Percentiles rank a stretch among this genome's conserved stretches.
phyloP scores from a whole-genome alignment of 2,888 invertebrate genomes.

The Diplolepis rosae region DNA sequence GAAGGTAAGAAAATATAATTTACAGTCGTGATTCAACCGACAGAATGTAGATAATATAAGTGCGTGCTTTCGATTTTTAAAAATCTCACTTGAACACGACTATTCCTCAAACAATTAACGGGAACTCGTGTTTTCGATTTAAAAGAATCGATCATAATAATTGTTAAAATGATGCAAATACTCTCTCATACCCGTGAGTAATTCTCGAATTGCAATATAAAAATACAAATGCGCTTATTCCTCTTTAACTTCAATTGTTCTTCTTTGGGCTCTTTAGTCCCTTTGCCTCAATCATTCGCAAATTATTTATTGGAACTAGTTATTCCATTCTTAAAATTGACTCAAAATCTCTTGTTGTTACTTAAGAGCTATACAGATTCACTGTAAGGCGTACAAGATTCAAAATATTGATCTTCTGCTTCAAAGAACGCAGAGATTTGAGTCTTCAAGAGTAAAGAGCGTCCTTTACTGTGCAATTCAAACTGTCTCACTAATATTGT shows the following conservation, averaged over 20 bases:
- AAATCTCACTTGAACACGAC: not conserved
- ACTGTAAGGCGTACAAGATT: not conserved
- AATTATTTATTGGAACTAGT: not conserved
- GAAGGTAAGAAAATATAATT: slow-evolving; percentile 27
- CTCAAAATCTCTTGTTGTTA: slow-evolving; percentile 15
- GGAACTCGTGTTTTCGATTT: slow-evolving; percentile 34
- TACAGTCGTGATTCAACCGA: not conserved
- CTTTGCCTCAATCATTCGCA: not conserved
- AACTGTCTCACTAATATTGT: slow-evolving; percentile 23
- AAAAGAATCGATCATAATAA: slow-evolving; percentile 26
- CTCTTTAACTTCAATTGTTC: not conserved
- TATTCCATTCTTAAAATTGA: slow-evolving; percentile 3
- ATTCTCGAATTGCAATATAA: slow-evolving; percentile 21
- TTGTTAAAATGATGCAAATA: not conserved
- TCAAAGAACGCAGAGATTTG: not conserved
- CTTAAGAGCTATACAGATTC: not conserved
- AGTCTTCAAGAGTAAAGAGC: not conserved
- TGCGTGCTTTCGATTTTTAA: not conserved
- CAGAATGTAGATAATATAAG: not conserved
- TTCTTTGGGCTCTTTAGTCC: not conserved
- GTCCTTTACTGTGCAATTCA: not conserved
- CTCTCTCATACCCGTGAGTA: not conserved
- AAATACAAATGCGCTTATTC: slow-evolving; percentile 18
- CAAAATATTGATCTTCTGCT: not conserved
- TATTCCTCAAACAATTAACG: not conserved